Evolutionary conservation across 2,888 invertebrate species (phyloP).

Genomic region (Drosophila differens): DNA sequence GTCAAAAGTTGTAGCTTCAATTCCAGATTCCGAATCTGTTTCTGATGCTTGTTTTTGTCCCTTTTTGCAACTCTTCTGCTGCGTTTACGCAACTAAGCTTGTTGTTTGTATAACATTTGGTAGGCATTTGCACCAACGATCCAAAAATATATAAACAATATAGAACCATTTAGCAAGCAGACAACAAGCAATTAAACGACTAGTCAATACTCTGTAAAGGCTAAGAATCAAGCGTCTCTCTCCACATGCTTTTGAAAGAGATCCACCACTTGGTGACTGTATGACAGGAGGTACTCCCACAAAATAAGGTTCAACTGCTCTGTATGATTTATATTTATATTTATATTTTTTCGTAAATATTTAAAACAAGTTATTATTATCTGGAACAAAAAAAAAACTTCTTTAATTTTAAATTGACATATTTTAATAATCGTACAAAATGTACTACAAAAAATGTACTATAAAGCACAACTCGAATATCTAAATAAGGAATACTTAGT

Average conservation of each 20-base stretch:
- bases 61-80: conserved; percentile 29
- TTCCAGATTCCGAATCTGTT: conserved; percentile 13
- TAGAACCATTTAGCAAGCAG: background rate
- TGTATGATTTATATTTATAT: too few relatives aligned
- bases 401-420: too few relatives aligned
- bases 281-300: background rate
- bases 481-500: background rate
- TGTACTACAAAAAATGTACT: too few relatives aligned
- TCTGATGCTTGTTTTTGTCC: conserved; percentile 9
- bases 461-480: background rate
- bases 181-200: background rate
- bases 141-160: background rate
- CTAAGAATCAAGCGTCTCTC: background rate
- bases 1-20: conserved; percentile 15
- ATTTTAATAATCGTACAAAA: too few relatives aligned
- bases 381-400: too few relatives aligned
- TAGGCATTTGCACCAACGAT: background rate
- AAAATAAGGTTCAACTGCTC: background rate
- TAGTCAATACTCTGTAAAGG: background rate
- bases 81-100: conserved; percentile 21
- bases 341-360: too few relatives aligned
- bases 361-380: too few relatives aligned
- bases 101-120: background rate
- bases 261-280: background rate
- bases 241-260: background rate